These are phyloP conservation scores for Hemicrepidius hirtus DNA, from an alignment of 2,888 invertebrate species.

Conservation along the genomic window DNA sequence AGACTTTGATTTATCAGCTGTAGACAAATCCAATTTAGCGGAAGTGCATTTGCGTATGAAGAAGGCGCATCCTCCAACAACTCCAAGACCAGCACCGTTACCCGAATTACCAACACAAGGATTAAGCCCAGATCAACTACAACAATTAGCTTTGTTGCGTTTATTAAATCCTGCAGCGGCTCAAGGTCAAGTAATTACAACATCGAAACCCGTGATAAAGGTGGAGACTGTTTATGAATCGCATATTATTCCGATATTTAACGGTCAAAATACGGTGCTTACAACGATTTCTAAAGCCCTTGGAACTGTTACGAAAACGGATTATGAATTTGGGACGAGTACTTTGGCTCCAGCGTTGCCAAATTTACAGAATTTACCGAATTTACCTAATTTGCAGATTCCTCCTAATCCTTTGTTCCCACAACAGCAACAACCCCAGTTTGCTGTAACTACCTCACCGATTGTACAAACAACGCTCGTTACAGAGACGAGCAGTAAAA, in stretches of 20 bases:
- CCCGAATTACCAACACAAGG: conserved; percentile 71
- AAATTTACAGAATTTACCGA: conserved; percentile 66
- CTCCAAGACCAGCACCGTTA: conserved; percentile 61
- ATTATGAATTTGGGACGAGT: conserved; percentile 85
- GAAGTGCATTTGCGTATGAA: conserved; percentile 74
- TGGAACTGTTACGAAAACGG: conserved; percentile 86
- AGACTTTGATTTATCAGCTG: conserved; percentile 82
- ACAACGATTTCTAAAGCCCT: conserved; percentile 87
- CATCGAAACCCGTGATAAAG: conserved; percentile 84
- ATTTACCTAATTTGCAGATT: conserved; percentile 68
- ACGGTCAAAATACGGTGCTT: conserved; percentile 83
- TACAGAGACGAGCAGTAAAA: conserved; percentile 86
- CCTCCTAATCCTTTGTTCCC: conserved; percentile 75
- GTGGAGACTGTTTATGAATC: conserved; percentile 88
- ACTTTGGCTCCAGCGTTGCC: conserved; percentile 75
- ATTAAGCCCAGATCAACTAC: conserved; percentile 82
- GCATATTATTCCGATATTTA: conserved; percentile 86
- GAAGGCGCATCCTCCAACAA: conserved; percentile 69
- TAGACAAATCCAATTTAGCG: conserved; percentile 77
- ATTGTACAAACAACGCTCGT: conserved; percentile 87
- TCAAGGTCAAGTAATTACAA: conserved; percentile 83
- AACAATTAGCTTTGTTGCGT: conserved; percentile 83
- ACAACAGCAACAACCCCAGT: conserved; percentile 79
- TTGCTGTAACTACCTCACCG: conserved; percentile 86
- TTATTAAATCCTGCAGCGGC: conserved; percentile 81